Base-by-base conservation (phyloP, 2,113 vertebrate genomes). In the Danio rerio region DNA sequence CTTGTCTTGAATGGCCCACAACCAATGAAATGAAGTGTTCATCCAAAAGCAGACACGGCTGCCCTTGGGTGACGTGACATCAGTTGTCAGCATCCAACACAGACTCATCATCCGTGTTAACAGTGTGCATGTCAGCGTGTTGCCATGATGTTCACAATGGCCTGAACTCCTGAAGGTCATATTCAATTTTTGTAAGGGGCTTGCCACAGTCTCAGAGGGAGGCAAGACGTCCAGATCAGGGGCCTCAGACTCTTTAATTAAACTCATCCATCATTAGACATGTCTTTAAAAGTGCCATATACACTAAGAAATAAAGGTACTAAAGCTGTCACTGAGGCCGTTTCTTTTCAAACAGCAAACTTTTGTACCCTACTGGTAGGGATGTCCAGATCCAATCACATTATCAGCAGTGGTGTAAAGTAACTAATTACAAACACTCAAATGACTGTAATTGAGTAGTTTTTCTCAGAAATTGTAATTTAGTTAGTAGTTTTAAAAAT, bases 41-140 rank as follows among this genome's bases (percentile, higher is more conserved):
- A 45, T 18, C 63, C 43, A 16, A 66, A 66, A 68, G 15, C 63
- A 68, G 40, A 45, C 63, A 68, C 15, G 15, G 16, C 42, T 68
- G 65, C 65, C 65, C 65, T n/a, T 68, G 65, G 63, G 63, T 45
- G 65, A 18, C 9, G 42, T 18, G 65, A 18, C 65, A 68, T 18
- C 42, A 16, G 42, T 18, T 16, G 15, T n/a, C 42, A 68, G 15
- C 42, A 45, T 68, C 65, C 45, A 68, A 45, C 65, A 42, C 61
- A 66, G 40, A 66, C 63, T 31, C 31, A 45, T 66, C 63, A 8
- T 9, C 16, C 0, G 5, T 45, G 9, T 68, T 45, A 45, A n/a
- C 45, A 42, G 65, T 45, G 42, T 68, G 0, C 5, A 42, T 45
- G 16, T 45, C 65, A 68, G 65, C 65, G 45, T 45, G 42, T 68